A percentile compares a stretch with the other conserved stretches of the same genome.
phyloP scores from a whole-genome alignment of 1,140 invertebrate species.

The Hycleus phaleratus region DNA sequence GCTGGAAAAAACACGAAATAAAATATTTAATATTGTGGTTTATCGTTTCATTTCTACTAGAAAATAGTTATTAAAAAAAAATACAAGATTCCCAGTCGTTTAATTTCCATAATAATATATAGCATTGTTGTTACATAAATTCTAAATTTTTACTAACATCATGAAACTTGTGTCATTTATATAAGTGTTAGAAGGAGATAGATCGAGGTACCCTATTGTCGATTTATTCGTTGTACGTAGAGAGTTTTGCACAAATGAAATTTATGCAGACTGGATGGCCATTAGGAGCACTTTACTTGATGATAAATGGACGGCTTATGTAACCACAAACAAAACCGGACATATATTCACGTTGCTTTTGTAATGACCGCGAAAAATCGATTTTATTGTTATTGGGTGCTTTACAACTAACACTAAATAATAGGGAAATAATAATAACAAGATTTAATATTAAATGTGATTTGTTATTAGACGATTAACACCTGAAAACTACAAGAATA shows the following conservation, averaged over 20 bases:
- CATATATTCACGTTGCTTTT: no score
- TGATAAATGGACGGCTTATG: constrained; percentile 1
- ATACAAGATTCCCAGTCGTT: constrained; percentile 2
- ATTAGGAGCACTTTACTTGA: constrained; percentile 15
- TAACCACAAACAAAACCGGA: neutral
- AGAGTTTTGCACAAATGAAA: constrained; percentile 12
- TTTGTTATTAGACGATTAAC: no score
- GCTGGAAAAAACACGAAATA: neutral
- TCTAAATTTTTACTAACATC: neutral
- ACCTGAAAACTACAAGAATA: no score
- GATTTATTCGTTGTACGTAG: constrained; percentile 8
- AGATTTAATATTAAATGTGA: no score
- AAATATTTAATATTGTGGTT: neutral
- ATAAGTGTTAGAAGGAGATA: neutral
- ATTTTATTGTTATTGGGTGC: no score
- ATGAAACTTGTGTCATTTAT: constrained; percentile 12
- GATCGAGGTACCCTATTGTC: neutral
- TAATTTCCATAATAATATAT: constrained; percentile 19
- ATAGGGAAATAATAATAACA: no score
- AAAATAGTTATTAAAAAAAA: no score
- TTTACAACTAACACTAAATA: no score
- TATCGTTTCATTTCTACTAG: neutral
- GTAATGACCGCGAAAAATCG: no score
- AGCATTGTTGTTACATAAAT: constrained; percentile 16
- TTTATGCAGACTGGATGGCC: constrained; percentile 3